Conservation (phyloP, 2,113 vertebrate species). For the Natator depressus region DNA sequence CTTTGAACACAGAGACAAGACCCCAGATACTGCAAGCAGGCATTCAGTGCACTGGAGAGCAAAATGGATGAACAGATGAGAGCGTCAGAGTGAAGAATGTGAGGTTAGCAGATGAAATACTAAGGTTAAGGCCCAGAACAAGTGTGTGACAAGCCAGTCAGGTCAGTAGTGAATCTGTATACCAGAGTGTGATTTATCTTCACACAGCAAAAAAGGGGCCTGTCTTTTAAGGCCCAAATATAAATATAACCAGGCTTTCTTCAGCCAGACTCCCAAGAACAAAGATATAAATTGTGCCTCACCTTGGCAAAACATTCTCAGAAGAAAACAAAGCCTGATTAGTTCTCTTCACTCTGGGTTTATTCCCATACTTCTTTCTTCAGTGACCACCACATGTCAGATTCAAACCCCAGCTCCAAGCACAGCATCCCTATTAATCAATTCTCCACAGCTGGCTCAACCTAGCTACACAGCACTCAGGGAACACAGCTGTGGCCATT, state of each 20-base stretch:
- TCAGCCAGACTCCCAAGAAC: background rate
- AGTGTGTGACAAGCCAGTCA: background rate
- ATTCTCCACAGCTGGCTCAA: background rate
- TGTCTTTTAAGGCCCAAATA: background rate
- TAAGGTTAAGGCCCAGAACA: background rate
- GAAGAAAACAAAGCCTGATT: background rate
- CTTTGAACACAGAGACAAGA: fast-evolving
- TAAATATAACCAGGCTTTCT: background rate
- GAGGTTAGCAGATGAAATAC: background rate
- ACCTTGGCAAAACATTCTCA: background rate
- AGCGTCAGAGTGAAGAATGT: fast-evolving
- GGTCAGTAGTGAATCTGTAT: background rate
- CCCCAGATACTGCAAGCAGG: background rate
- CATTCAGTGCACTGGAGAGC: background rate
- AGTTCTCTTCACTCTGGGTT: background rate
- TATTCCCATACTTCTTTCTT: background rate
- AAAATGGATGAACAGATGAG: background rate
- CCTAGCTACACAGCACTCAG: background rate
- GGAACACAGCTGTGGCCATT: background rate
- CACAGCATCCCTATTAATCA: background rate
- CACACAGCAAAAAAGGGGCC: background rate
- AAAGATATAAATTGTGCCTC: background rate
- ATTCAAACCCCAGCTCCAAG: background rate
- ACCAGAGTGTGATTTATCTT: background rate
- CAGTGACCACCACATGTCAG: background rate